Percentiles rank a stretch among this genome's conserved stretches.
These are phyloP conservation scores for Rhamnusium bicolor DNA, from an alignment of 2,888 invertebrate genomes.

Conservation along the genomic window DNA sequence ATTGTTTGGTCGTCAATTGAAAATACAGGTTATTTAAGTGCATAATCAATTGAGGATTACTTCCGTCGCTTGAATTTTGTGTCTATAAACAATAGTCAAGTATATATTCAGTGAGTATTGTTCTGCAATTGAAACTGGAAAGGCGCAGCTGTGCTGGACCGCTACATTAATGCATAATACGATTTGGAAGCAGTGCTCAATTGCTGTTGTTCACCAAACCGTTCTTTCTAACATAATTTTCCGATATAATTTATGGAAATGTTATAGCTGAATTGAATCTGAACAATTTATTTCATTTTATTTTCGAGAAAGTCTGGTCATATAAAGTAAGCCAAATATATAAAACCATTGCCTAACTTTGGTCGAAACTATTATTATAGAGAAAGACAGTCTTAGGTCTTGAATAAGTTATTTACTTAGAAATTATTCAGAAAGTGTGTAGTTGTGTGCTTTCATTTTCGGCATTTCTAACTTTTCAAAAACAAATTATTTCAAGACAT, in stretches of 20 bases:
- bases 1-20: no score
- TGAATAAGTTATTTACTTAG: no score
- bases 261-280: constrained; percentile 44
- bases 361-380: no score
- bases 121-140: constrained; percentile 37
- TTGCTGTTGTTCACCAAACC: constrained; percentile 39
- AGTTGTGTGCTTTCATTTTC: no score
- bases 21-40: not conserved
- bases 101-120: constrained; percentile 34
- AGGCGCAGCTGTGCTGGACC: constrained; percentile 33
- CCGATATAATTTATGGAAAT: constrained; percentile 43
- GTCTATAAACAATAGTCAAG: constrained; percentile 32
- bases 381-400: no score
- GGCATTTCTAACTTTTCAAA: no score
- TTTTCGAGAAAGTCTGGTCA: constrained; percentile 15
- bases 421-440: no score
- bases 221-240: constrained; percentile 45
- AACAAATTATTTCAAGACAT: no score
- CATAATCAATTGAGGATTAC: not conserved
- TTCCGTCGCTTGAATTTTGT: not conserved
- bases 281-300: constrained; percentile 42
- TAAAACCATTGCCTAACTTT: no score
- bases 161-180: constrained; percentile 49
- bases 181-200: constrained; percentile 48
- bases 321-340: constrained; percentile 16